phyloP scores from a whole-genome alignment of 2,113 vertebrate genomes.

The Burhinus oedicnemus region DNA sequence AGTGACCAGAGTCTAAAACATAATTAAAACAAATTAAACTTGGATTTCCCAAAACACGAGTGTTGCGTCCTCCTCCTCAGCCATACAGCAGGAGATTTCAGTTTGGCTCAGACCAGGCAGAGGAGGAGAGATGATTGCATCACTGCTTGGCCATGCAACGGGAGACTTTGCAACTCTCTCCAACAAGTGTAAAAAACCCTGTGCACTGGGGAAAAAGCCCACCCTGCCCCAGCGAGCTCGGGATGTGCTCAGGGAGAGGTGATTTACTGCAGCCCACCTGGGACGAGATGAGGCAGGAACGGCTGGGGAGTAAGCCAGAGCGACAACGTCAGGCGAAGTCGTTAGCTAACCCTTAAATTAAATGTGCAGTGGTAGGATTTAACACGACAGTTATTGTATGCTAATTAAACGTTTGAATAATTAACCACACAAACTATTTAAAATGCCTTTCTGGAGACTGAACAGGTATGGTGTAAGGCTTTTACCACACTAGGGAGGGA shows the following conservation, averaged over 20 bases:
- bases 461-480: conserved; percentile 29
- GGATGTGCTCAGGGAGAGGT: background rate
- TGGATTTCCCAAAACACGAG: background rate
- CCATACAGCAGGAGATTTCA: background rate
- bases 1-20: background rate
- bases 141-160: background rate
- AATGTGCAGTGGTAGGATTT: conserved; percentile 40
- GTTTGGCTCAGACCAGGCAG: background rate
- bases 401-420: conserved; percentile 76
- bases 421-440: conserved; percentile 70
- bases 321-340: background rate
- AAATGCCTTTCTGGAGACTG: conserved; percentile 53
- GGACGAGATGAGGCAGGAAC: background rate
- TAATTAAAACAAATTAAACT: background rate
- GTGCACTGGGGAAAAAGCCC: background rate
- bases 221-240: background rate
- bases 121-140: background rate
- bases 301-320: background rate
- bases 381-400: conserved; percentile 62
- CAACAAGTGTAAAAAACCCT: background rate
- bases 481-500: conserved; percentile 34
- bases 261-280: background rate
- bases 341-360: conserved; percentile 54
- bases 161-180: background rate
- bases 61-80: background rate